Evolutionary conservation across 2,888 invertebrate genomes (phyloP), one percentile per base, ranked within the genome.

Genomic region (Crossocerus cetratus): DNA sequence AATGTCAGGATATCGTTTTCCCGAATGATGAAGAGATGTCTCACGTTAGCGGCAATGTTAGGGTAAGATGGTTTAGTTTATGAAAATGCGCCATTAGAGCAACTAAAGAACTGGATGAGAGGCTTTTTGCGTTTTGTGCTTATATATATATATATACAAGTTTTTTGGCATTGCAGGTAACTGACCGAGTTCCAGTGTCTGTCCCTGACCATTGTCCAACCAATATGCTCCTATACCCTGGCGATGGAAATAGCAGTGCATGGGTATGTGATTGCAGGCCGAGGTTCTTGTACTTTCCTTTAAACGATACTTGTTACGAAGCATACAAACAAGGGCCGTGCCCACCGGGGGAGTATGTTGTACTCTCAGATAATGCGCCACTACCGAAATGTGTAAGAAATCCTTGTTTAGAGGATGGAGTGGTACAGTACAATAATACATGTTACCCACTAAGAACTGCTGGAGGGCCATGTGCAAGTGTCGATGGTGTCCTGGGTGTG

Each of bases 261-360:
- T 94, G 94, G 94, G 92, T 94, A 63, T 92, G 92, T 71, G 92
- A 92, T 72, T 92, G 92, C 78, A 90, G 86, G 71, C 88, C 90
- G 59, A 88, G 90, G 60, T 88, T 80, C 67, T 77, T 94, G 22
- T 95, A 93, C 84, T 92, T 94, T 83, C 93, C 94, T 1, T 86
- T 90, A 22, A 91, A 92, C 0, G 92, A 94, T 78, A 89, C 89
- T 5, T 95, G 95, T 81, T 93, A 93, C 90, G 91, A 92, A 59
- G 93, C 93, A 0, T 95, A 92, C 83, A 91, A 91, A 49, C 92
- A 91, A 85, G 95, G 95, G 0, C 95, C 95, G 0, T 95, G 95
- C 82, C 76, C 84, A 0, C 63, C 82, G 0, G 91, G 91, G 0
- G 85, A 94, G 66, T 93, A 94, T 82, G 89, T 95, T 22, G 86